Evolutionary conservation across 2,888 invertebrate species (phyloP).

Genomic region (Protonemura montana): DNA sequence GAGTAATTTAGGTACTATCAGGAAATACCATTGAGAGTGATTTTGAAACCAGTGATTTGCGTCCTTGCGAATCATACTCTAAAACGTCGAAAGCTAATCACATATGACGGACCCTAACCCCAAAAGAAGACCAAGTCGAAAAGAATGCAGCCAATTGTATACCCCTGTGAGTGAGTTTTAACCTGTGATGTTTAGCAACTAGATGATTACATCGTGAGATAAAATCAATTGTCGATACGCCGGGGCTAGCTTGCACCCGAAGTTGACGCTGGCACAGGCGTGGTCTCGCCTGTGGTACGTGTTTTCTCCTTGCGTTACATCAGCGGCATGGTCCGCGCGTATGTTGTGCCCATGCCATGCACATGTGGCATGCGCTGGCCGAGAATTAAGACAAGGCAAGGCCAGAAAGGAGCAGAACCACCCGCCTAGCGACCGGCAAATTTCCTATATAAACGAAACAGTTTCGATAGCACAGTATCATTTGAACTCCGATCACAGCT

Average conservation of each 20-base stretch:
- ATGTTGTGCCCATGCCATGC: background rate
- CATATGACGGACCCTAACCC: background rate
- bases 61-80: background rate
- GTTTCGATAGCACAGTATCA: constrained; percentile 13
- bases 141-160: background rate
- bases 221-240: constrained; percentile 13
- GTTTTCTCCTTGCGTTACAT: constrained; percentile 14
- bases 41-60: background rate
- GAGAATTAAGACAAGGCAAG: constrained; percentile 25
- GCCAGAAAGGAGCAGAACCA: background rate
- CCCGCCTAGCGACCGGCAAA: background rate
- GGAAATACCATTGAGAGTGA: background rate
- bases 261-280: constrained; percentile 7
- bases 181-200: background rate
- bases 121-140: background rate
- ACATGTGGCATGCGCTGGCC: background rate
- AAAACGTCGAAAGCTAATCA: background rate
- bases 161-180: background rate
- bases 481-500: constrained; percentile 30
- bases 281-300: background rate
- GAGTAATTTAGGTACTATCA: background rate
- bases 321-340: background rate
- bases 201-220: background rate
- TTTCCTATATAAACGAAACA: constrained; percentile 36
- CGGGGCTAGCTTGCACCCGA: background rate